phyloP scores from a whole-genome alignment of 2,797 vertebrate genomes.

The Morus bassanus region DNA sequence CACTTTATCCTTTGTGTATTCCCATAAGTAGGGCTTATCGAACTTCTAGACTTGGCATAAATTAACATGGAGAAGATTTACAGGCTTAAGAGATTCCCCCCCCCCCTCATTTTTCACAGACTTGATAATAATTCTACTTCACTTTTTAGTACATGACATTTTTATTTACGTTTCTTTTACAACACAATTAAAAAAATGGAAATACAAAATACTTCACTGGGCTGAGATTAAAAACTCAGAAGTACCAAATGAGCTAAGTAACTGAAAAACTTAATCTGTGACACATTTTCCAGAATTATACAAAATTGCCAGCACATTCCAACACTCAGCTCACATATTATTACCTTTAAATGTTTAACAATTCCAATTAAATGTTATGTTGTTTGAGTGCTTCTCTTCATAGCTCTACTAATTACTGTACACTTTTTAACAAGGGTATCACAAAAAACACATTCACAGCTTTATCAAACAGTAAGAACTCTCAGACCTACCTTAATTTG shows the following conservation, averaged over 20 bases:
- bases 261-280: not conserved
- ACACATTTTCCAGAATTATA: not conserved
- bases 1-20: conserved; percentile 38
- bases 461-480: not conserved
- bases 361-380: not conserved
- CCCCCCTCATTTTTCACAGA: not conserved
- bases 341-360: not conserved
- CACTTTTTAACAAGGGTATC: not conserved
- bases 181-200: not conserved
- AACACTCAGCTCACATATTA: not conserved
- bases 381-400: not conserved
- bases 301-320: not conserved
- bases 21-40: conserved; percentile 4
- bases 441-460: not conserved
- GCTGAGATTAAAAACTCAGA: not conserved
- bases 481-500: not conserved
- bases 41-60: conserved; percentile 40
- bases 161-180: not conserved
- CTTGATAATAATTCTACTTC: not conserved
- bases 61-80: conserved; percentile 39
- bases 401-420: not conserved
- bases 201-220: not conserved
- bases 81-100: not conserved
- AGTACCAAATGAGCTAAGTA: not conserved
- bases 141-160: not conserved